Percentiles rank a stretch among this genome's conserved stretches.
phyloP scores from a whole-genome alignment of 2,888 invertebrate species.

The Blomia tropicalis region DNA sequence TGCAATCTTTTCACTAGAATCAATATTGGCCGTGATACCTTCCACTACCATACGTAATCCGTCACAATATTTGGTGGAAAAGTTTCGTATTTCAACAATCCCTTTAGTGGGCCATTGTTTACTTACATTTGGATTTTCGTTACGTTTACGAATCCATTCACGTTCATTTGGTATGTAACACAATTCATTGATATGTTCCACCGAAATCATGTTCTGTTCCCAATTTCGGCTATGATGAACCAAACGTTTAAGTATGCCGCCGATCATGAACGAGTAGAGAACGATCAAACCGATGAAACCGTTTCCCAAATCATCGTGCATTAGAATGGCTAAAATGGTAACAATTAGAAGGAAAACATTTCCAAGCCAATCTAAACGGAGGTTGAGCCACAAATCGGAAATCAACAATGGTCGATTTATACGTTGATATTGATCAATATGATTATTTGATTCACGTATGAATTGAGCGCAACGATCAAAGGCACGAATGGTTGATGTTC shows the following conservation, averaged over 20 bases:
- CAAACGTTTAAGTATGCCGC: constrained; percentile 20
- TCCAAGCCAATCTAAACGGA: constrained; percentile 37
- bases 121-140: constrained; percentile 44
- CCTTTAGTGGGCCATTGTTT: constrained; percentile 63
- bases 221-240: constrained; percentile 21
- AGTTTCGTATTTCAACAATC: constrained; percentile 58
- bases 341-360: constrained; percentile 34
- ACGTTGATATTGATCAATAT: constrained; percentile 71
- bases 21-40: constrained; percentile 56
- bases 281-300: constrained; percentile 39
- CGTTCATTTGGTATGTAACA: constrained; percentile 23
- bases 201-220: constrained; percentile 25
- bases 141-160: constrained; percentile 33
- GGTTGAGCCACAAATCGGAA: constrained; percentile 37
- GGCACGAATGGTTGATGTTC: constrained; percentile 64
- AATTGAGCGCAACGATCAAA: constrained; percentile 65
- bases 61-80: constrained; percentile 67
- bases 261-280: constrained; percentile 32
- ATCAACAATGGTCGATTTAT: constrained; percentile 16
- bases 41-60: constrained; percentile 69
- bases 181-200: constrained; percentile 25
- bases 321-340: constrained; percentile 43
- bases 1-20: constrained; percentile 55
- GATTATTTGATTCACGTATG: constrained; percentile 64
- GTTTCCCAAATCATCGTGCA: constrained; percentile 22